A percentile compares a stretch with the other conserved stretches of the same genome.
phyloP scores from a whole-genome alignment of 2,113 vertebrate species.

The Microcebus lehilahytsara region DNA sequence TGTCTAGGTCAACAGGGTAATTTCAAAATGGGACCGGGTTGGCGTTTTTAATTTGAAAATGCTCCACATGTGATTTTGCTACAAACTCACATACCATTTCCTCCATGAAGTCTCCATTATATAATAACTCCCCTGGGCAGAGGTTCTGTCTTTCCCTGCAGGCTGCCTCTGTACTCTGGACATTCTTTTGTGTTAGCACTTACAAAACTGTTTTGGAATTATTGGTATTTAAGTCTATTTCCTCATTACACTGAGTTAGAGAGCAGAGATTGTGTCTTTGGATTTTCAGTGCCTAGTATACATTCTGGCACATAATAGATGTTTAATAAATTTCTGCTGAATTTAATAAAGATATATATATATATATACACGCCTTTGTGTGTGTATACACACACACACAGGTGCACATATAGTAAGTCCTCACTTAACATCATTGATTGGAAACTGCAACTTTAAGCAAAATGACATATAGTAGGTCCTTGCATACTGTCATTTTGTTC shows the following conservation, averaged over 20 bases:
- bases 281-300: background rate
- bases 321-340: background rate
- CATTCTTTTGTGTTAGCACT: background rate
- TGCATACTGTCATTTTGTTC: background rate
- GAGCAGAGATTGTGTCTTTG: background rate
- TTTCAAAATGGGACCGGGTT: background rate
- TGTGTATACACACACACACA: background rate
- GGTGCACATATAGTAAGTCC: background rate
- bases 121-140: background rate
- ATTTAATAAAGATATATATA: background rate
- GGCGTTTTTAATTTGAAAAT: constrained; percentile 11
- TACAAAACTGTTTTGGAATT: background rate
- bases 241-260: background rate
- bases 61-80: background rate
- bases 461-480: background rate
- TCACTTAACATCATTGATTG: background rate
- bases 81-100: background rate
- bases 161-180: background rate
- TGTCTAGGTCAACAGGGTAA: background rate
- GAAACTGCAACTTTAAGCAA: background rate
- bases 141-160: background rate
- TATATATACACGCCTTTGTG: background rate
- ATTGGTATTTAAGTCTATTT: constrained; percentile 14
- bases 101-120: background rate
- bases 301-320: background rate